Conservation (phyloP, 64 coral and sea anemone genomes). For the Pocillopora verrucosa region DNA sequence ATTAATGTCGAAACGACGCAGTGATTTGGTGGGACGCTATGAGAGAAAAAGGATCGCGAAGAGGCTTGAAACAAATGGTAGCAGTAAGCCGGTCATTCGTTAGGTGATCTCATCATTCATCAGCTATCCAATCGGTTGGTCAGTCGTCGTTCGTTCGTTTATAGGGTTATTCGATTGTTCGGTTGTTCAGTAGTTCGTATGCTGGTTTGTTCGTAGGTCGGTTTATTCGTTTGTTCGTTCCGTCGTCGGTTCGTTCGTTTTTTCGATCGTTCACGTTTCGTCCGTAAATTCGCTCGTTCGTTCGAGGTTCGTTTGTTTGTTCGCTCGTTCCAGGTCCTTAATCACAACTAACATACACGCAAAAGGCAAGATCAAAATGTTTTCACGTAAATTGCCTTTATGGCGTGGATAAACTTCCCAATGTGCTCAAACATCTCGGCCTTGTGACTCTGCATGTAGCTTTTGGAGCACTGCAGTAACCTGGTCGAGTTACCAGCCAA, state of each 20-base stretch:
- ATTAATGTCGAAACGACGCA: background rate
- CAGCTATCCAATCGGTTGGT: background rate
- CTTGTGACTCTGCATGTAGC: slow-evolving; percentile 20
- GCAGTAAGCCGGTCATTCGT: too few species aligned
- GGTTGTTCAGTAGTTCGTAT: background rate
- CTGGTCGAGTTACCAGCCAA: slow-evolving; percentile 31
- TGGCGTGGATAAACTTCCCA: slow-evolving; percentile 17
- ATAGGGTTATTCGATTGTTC: background rate
- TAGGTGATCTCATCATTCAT: too few species aligned
- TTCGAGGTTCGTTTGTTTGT: too few species aligned
- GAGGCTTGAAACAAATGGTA: too few species aligned
- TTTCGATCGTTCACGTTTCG: too few species aligned
- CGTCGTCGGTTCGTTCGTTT: background rate
- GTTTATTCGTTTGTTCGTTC: background rate
- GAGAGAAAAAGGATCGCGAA: background rate
- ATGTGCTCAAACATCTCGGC: slow-evolving; percentile 49
- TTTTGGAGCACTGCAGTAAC: slow-evolving; percentile 29
- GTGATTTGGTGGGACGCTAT: background rate
- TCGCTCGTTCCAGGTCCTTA: too few species aligned
- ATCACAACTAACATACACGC: too few species aligned
- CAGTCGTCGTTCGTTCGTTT: background rate
- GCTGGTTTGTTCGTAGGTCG: background rate
- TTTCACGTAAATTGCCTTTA: slow-evolving; percentile 12
- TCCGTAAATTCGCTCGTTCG: too few species aligned
- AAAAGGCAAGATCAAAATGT: too few species aligned